These are phyloP conservation scores for Tiliacea aurago DNA, from an alignment of 2,888 invertebrate genomes.

Conservation along the genomic window DNA sequence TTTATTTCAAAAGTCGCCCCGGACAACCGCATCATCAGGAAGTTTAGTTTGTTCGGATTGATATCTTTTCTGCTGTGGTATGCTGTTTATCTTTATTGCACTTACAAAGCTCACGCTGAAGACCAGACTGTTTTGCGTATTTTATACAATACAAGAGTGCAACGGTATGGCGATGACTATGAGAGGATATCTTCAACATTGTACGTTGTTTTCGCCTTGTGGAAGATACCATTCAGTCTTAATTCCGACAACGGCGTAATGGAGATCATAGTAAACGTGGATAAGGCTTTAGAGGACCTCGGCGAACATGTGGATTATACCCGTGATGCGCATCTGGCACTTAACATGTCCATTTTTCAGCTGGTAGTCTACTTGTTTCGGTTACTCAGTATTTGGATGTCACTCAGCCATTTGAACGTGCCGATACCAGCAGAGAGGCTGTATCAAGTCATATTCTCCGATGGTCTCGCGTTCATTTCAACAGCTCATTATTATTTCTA, in stretches of 20 bases:
- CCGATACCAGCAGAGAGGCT: constrained; percentile 75
- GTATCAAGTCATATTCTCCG: constrained; percentile 75
- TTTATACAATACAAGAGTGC: constrained; percentile 79
- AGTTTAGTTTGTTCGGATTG: constrained; percentile 72
- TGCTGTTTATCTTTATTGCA: constrained; percentile 72
- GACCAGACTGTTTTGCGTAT: constrained; percentile 78
- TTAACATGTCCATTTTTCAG: constrained; percentile 67
- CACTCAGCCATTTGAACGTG: constrained; percentile 66
- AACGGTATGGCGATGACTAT: constrained; percentile 79
- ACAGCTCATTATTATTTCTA: constrained; percentile 74
- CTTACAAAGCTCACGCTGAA: constrained; percentile 69
- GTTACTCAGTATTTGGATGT: constrained; percentile 71
- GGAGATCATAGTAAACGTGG: constrained; percentile 73
- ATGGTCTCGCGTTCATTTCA: constrained; percentile 72
- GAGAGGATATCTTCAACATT: constrained; percentile 72
- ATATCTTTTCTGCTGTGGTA: constrained; percentile 68
- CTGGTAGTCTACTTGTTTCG: constrained; percentile 67
- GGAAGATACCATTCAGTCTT: constrained; percentile 75
- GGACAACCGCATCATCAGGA: constrained; percentile 55
- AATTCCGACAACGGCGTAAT: constrained; percentile 66
- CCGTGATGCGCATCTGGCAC: constrained; percentile 64
- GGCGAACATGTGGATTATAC: constrained; percentile 73
- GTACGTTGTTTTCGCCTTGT: constrained; percentile 73
- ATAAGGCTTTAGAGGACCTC: constrained; percentile 70
- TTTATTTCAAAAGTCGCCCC: constrained; percentile 50